Base-by-base conservation (phyloP, 2,797 vertebrate genomes). In the Artibeus jamaicensis region DNA sequence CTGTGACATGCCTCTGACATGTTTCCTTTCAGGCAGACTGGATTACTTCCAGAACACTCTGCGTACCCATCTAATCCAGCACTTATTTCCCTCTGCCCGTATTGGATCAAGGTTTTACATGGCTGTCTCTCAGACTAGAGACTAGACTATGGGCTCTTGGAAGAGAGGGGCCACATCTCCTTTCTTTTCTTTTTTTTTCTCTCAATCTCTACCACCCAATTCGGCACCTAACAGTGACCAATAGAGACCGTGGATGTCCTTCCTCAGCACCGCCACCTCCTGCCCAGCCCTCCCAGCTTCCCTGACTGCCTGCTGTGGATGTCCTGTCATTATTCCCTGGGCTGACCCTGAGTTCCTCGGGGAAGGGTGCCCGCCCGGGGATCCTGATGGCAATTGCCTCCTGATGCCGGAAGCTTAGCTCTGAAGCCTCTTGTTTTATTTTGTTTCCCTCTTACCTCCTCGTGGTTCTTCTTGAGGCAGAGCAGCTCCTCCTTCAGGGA, bases 401-500 rank as follows among this genome's bases (percentile, higher is more conserved):
- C 53, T 55, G 39, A 34, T 9, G 19, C 78, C 48, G n/a, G 81
- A 12, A 9, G 9, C 9, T 68, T 73, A 16, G 10, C 82, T 82
- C 48, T 84, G 85, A 70, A 78, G 32, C 2, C 48, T 67, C 4
- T 4, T 77, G 48, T 55, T 91, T n/a, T 21, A 5, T 59, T 16
- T 16, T 10, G 14, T 42, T 37, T 37, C 46, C 32, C 44, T 57
- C 98, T 97, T 97, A 99, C 99, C 99, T 99, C 99, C 92, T 99
- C 98, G 0, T 99, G 99, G 97, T 99, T 99, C 98, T 97, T 99
- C 98, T 98, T 99, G 3, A 99, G 98, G 14, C 65, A 98, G 84
- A 98, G 96, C 50, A 99, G 87, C 89, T 99, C 99, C 79, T 99
- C 99, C 70, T 83, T 99, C 84, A 99, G 98, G 0, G 96, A 97